phyloP scores from a whole-genome alignment of 2,113 vertebrate genomes.

The Formicarius rufipectus region DNA sequence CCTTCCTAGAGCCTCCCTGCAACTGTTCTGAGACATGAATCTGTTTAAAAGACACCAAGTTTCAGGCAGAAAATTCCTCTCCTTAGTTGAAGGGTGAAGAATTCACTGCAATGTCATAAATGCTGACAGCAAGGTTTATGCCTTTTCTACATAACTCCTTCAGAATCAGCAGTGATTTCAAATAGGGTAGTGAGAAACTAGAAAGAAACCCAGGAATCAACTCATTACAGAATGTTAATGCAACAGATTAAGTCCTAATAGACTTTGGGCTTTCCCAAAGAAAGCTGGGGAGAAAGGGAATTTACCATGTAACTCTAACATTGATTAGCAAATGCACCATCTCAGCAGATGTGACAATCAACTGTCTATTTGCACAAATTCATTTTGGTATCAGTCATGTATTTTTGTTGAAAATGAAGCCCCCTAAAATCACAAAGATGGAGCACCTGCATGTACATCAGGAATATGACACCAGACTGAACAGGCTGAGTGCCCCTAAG shows the following conservation, averaged over 20 bases:
- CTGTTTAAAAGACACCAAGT: not conserved
- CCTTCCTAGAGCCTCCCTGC: not conserved
- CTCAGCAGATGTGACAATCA: not conserved
- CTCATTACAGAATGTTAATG: not conserved
- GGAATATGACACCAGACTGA: not conserved
- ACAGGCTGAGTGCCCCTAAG: not conserved
- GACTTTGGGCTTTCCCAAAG: not conserved
- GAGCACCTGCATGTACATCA: rapidly evolving
- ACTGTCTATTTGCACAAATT: not conserved
- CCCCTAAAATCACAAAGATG: not conserved
- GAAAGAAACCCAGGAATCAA: not conserved
- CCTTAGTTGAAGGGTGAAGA: not conserved
- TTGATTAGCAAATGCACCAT: not conserved
- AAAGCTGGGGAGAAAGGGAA: not conserved
- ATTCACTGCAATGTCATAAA: not conserved
- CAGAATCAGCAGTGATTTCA: not conserved
- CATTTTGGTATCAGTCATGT: not conserved
- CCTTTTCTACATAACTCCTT: not conserved
- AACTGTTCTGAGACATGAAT: not conserved
- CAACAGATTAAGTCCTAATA: not conserved
- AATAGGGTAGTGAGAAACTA: not conserved
- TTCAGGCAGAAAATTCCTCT: not conserved
- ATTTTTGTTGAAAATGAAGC: not conserved
- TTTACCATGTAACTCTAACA: not conserved
- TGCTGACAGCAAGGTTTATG: not conserved